A percentile compares a stretch with the other conserved stretches of the same genome.
These are phyloP conservation scores for Diachasmimorpha longicaudata DNA, from an alignment of 1,140 invertebrate genomes.

Conservation along the genomic window DNA sequence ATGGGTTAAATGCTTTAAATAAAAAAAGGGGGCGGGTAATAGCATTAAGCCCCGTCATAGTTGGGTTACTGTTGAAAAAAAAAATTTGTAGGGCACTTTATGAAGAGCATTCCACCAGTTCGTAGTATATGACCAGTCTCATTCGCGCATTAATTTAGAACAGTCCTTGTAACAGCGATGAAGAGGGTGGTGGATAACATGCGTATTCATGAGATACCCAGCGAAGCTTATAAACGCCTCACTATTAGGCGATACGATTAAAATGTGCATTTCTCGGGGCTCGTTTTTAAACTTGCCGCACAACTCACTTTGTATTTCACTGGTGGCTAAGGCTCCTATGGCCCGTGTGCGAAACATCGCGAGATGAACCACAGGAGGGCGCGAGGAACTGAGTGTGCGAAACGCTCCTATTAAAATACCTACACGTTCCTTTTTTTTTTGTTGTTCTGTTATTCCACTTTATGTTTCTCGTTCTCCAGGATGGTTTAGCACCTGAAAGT, in stretches of 20 bases:
- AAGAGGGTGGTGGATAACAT: slow-evolving; percentile 32
- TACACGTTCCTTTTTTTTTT: slow-evolving; percentile 18
- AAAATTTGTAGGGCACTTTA: neutral
- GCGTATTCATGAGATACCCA: slow-evolving; percentile 54
- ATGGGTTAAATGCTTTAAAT: too few relatives aligned
- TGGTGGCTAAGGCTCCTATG: slow-evolving; percentile 13
- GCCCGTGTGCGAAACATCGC: slow-evolving; percentile 22
- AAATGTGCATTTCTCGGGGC: slow-evolving; percentile 52
- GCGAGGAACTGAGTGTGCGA: slow-evolving; percentile 11
- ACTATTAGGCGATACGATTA: slow-evolving; percentile 54
- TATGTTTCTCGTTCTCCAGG: neutral
- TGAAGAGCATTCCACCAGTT: neutral
- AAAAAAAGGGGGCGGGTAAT: too few relatives aligned
- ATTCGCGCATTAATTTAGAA: slow-evolving; percentile 45
- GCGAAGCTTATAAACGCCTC: slow-evolving; percentile 51
- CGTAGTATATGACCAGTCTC: slow-evolving; percentile 26
- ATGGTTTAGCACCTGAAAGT: neutral
- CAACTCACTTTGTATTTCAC: neutral
- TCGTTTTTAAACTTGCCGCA: slow-evolving; percentile 42
- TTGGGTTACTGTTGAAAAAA: neutral
- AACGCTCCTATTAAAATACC: slow-evolving; percentile 28
- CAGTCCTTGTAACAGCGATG: slow-evolving; percentile 40
- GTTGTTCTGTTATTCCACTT: slow-evolving; percentile 5
- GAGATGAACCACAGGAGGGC: neutral
- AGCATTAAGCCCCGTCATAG: too few relatives aligned